Evolutionary conservation across 2,797 vertebrate species (phyloP).

Genomic region (Rhynchotus rufescens): DNA sequence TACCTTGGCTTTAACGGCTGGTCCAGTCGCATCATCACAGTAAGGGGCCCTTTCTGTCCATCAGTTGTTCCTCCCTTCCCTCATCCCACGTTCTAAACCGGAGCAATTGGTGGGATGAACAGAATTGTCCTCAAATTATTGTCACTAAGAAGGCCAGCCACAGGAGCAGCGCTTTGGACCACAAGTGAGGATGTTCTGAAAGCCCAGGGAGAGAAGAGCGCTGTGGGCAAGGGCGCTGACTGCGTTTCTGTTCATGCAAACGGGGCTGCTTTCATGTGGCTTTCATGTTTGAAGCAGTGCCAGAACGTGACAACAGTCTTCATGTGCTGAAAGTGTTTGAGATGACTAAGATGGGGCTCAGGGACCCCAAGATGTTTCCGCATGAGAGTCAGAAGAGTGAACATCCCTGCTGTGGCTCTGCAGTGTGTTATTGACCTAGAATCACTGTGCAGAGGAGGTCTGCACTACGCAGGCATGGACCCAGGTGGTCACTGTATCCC

Average conservation of each 20-base stretch:
- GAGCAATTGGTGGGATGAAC: background rate
- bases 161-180: background rate
- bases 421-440: background rate
- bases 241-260: background rate
- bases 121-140: background rate
- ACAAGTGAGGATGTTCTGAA: background rate
- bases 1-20: slow-evolving; percentile 89
- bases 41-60: slow-evolving; percentile 52
- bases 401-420: background rate
- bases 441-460: background rate
- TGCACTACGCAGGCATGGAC: background rate
- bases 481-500: background rate
- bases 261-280: background rate
- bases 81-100: background rate
- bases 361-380: background rate
- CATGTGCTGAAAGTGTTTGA: background rate
- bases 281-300: background rate
- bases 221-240: background rate
- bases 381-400: background rate
- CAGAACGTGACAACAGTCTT: background rate
- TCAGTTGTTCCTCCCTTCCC: background rate
- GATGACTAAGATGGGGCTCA: background rate
- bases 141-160: background rate
- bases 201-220: background rate
- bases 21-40: slow-evolving; percentile 85